Evolutionary conservation across 2,888 invertebrate genomes (phyloP).

Genomic region (Amphipyra tragopoginis): DNA sequence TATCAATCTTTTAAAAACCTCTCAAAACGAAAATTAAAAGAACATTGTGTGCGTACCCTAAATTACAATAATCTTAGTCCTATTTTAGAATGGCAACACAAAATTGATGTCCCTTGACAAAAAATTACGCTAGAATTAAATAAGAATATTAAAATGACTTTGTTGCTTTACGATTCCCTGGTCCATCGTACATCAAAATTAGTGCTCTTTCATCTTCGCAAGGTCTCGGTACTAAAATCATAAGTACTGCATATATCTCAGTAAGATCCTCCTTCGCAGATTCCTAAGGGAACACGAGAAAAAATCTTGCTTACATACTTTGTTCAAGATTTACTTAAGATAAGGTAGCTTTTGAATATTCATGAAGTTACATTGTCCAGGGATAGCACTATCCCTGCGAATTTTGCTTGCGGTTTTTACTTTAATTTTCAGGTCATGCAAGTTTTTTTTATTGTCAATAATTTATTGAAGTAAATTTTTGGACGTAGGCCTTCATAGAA

Average conservation of each 20-base stretch:
- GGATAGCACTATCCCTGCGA: too few relatives aligned
- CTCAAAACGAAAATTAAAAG: too few relatives aligned
- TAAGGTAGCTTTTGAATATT: background rate
- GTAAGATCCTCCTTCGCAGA: constrained; percentile 29
- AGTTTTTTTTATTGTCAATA: too few relatives aligned
- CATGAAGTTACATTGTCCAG: constrained; percentile 4
- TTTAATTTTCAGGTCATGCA: too few relatives aligned
- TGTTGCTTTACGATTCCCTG: constrained; percentile 44
- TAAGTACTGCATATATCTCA: constrained; percentile 54
- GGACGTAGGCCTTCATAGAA: too few relatives aligned
- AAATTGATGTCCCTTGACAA: background rate
- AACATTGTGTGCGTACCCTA: too few relatives aligned
- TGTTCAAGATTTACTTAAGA: constrained; percentile 16
- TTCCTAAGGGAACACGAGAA: constrained; percentile 40
- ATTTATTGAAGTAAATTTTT: too few relatives aligned
- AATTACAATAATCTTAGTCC: too few relatives aligned
- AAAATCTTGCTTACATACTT: constrained; percentile 41
- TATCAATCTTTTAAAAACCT: too few relatives aligned
- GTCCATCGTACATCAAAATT: constrained; percentile 48
- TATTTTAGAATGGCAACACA: too few relatives aligned
- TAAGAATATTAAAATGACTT: constrained; percentile 39
- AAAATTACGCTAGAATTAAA: constrained; percentile 32
- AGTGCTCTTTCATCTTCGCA: constrained; percentile 34
- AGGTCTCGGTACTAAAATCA: constrained; percentile 38
- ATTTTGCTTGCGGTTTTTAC: too few relatives aligned